Conservation (phyloP, 2,888 invertebrate genomes). For the Melanophora roralis region DNA sequence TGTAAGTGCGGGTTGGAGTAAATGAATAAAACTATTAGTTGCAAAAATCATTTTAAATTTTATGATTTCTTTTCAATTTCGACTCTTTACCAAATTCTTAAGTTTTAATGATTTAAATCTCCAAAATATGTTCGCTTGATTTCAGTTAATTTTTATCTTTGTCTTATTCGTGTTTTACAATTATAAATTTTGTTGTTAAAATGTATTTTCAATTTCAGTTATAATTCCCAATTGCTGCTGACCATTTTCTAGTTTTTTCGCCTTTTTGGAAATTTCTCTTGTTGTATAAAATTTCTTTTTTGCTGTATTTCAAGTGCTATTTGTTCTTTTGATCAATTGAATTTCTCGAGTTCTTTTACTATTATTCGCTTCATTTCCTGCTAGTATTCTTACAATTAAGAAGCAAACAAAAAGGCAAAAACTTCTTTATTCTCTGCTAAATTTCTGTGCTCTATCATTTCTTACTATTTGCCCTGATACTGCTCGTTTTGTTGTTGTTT, state of each 20-base stretch:
- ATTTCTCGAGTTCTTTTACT: slow-evolving; percentile 28
- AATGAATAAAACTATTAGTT: too few species aligned
- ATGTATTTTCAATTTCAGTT: background rate
- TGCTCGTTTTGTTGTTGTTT: slow-evolving; percentile 1
- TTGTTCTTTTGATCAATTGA: slow-evolving; percentile 25
- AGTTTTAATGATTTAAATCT: too few species aligned
- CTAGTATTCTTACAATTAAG: slow-evolving; percentile 49
- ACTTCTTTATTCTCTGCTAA: background rate
- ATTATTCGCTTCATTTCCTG: slow-evolving; percentile 56
- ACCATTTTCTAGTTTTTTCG: background rate
- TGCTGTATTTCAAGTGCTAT: background rate
- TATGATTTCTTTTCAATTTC: too few species aligned
- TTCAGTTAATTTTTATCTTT: background rate
- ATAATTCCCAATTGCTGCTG: slow-evolving; percentile 3
- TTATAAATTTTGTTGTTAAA: background rate
- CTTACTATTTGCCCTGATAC: background rate
- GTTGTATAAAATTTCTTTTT: background rate
- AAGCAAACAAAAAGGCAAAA: background rate
- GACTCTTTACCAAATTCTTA: too few species aligned
- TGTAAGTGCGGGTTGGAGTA: too few species aligned
- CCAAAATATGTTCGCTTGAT: background rate
- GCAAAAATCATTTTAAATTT: too few species aligned
- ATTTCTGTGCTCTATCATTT: slow-evolving; percentile 10
- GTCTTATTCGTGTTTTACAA: background rate
- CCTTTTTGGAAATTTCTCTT: background rate